Evolutionary conservation across 1,140 invertebrate genomes (phyloP), one percentile per base, ranked within the genome.

Genomic region (Choristoneura fumiferana): DNA sequence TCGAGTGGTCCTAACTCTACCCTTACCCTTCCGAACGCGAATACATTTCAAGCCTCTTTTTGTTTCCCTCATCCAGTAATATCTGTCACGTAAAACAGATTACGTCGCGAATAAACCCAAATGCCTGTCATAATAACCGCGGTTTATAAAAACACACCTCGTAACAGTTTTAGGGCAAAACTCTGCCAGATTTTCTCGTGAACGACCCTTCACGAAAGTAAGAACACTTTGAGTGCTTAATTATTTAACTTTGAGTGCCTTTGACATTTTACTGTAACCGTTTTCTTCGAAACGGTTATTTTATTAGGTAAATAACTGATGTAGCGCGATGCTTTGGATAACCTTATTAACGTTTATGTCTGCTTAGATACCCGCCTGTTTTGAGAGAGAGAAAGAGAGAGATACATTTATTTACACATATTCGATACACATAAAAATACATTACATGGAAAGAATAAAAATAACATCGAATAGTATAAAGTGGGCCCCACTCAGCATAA

Each of bases 1-100:
- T 29, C 43, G 29, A 49, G 43, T 49, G 5, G 6, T 22, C 22
- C 18, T 22, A 8, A 29, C 17, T 40, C 37, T 15, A 18, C 15
- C 14, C 15, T 18, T 8, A 45, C 15, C 14, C 15, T 45, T 22
- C 17, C 4, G n/a, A 49, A 29, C 22, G 22, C 18, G 3, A 33
- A 49, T 8, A 49, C 43, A 49, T 49, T 49, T 49, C 4, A 29
- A 13, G 18, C 22, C 10, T 17, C 9, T 49, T 29, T 49, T 49
- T 45, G 17, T 29, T 49, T 18, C 22, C 22, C 10, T 49, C 10
- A 29, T 22, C 10, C 43, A 49, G 43, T 49, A 29, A 49, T 22
- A 49, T 49, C 43, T 22, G 43, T 49, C 43, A 49, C 43, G 43
- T 49, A 49, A 49, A 49, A 49, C 43, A 49, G 43, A 49, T 49